Base-by-base conservation (phyloP, 2,888 invertebrate genomes). In the Exocentrus adspersus region DNA sequence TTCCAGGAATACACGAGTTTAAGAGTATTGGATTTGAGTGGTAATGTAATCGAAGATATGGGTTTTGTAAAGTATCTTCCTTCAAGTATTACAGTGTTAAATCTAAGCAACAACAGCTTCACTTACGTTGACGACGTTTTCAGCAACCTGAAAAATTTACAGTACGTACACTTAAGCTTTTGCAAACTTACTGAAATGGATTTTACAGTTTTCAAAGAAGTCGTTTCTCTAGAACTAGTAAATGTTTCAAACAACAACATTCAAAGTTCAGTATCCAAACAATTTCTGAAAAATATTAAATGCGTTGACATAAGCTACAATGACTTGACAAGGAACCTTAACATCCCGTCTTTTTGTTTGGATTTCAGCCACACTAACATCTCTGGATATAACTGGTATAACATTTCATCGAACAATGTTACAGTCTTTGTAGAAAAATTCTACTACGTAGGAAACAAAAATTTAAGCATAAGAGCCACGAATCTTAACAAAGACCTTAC, bases 251-350 rank as follows among this genome's bases (percentile, higher is more conserved):
- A 62, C 30, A 67, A 67, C 45, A 54, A 53, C 2, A 65, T 68
- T n/a, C 14, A 24, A 30, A 56, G 20, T 21, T 60, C 62, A 6
- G 46, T 52, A 16, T 65, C 68, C 2, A 59, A 62, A 7, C 54
- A 62, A 58, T 65, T 53, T 37, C 48, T 68, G n/a, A 68, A 65
- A 37, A 68, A 65, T 42, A 63, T 68, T n/a, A 28, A 56, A 37
- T 68, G 68, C 28, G 65, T 68, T n/a, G 68, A 68, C 19, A 53
- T 68, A 16, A 68, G 68, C 16, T 42, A 58, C 30, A 68, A 68
- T 21, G 45, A 60, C 6, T 28, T 67, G 17, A 21, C 59, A 6
- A 65, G 60, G 10, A 60, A 62, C 21, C 16, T 56, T 10, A 68
- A 68, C 20, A 56, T 68, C 20, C 68, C 68, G 0, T 62, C 62